Conservation (phyloP, 1,140 invertebrate genomes). For the Stenopsyche tienmushanensis region DNA sequence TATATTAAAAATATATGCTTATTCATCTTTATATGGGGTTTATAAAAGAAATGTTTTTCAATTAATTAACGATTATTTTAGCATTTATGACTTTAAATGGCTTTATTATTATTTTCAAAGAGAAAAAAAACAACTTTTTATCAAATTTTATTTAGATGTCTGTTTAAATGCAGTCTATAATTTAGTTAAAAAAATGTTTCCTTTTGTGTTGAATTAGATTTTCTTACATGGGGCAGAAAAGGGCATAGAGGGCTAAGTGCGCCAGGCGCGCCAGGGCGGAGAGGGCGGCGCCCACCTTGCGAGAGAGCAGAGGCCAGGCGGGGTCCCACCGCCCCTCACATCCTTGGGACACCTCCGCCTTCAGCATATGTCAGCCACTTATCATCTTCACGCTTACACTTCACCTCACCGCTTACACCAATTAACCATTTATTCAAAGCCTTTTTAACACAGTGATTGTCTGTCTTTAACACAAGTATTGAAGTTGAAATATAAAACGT, state of each 20-base stretch:
- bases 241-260: slow-evolving; percentile 37
- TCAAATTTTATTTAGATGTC: too few relatives aligned
- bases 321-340: slow-evolving; percentile 20
- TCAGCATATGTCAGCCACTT: not conserved
- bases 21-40: too few relatives aligned
- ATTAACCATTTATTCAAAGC: not conserved
- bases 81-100: too few relatives aligned
- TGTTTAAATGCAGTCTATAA: too few relatives aligned
- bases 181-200: too few relatives aligned
- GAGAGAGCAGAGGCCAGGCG: slow-evolving; percentile 34
- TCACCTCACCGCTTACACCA: not conserved
- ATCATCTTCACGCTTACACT: not conserved
- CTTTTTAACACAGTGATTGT: not conserved
- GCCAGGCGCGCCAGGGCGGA: slow-evolving; percentile 37
- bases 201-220: too few relatives aligned
- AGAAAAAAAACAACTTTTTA: too few relatives aligned
- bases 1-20: too few relatives aligned
- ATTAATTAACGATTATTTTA: too few relatives aligned
- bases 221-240: slow-evolving; percentile 42
- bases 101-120: too few relatives aligned
- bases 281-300: slow-evolving; percentile 40
- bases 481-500: not conserved
- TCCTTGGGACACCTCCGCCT: slow-evolving; percentile 1
- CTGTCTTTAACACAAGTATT: not conserved
- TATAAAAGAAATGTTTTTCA: too few relatives aligned